phyloP scores from a whole-genome alignment of 2,113 vertebrate species.

The Dicentrarchus labrax region DNA sequence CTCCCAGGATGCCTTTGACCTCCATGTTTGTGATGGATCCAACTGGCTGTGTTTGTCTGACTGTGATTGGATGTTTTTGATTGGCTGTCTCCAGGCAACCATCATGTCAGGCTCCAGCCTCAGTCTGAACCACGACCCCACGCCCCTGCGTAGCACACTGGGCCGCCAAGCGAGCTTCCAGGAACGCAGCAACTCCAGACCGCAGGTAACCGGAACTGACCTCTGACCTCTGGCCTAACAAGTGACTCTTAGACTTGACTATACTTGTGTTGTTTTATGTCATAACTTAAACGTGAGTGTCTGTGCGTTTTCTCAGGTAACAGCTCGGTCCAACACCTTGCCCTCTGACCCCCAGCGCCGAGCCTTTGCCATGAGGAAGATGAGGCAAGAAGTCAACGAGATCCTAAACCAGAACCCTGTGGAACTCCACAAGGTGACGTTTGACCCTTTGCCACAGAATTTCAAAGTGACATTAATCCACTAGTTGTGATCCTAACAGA shows the following conservation, averaged over 20 bases:
- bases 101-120: slow-evolving; percentile 98
- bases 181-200: slow-evolving; percentile 90
- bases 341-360: slow-evolving; percentile 94
- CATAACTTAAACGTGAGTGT: not conserved
- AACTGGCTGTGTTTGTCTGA: not conserved
- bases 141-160: slow-evolving; percentile 89
- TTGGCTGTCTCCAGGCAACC: slow-evolving; percentile 88
- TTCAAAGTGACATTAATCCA: not conserved
- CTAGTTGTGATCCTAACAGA: slow-evolving; percentile 9
- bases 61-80: slow-evolving; percentile 7
- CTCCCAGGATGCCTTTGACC: not conserved
- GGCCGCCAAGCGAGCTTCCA: slow-evolving; percentile 98
- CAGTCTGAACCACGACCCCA: slow-evolving; percentile 94
- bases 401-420: slow-evolving; percentile 97
- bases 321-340: slow-evolving; percentile 94
- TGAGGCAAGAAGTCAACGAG: slow-evolving; percentile 97
- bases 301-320: slow-evolving; percentile 81
- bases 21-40: slow-evolving; percentile 15
- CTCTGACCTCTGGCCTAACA: not conserved
- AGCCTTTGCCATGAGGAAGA: slow-evolving; percentile 93
- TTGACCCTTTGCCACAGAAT: not conserved
- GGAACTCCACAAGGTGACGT: slow-evolving; percentile 95
- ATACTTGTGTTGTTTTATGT: not conserved
- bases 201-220: slow-evolving; percentile 82
- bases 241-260: not conserved